Evolutionary conservation across 1,140 invertebrate genomes (phyloP).

Genomic region (Lasioglossum albipes): DNA sequence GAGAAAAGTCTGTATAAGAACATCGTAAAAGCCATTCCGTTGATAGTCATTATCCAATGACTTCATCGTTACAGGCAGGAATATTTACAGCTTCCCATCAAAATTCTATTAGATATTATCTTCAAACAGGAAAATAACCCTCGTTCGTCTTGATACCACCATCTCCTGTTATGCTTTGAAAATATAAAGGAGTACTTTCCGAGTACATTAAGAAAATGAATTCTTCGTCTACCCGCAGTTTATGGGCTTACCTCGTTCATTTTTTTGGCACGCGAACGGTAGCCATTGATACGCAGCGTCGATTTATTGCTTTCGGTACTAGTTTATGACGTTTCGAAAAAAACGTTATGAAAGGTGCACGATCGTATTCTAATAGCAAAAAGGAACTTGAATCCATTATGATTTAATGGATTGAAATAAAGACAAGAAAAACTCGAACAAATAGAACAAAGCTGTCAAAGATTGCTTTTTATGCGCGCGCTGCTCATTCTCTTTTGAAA

Average conservation of each 20-base stretch:
- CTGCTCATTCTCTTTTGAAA: no score
- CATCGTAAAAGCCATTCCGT: slow-evolving; percentile 27
- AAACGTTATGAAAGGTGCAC: background rate
- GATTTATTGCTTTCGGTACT: background rate
- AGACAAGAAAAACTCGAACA: no score
- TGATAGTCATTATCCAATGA: slow-evolving; percentile 37
- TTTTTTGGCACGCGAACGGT: background rate
- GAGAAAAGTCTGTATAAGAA: background rate
- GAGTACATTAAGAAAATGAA: background rate
- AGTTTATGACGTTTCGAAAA: background rate
- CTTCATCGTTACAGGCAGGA: slow-evolving; percentile 10
- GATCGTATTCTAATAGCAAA: background rate
- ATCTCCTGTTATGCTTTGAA: background rate
- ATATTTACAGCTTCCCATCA: slow-evolving; percentile 38
- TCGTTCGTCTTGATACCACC: background rate
- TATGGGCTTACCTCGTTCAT: background rate
- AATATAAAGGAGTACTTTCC: background rate
- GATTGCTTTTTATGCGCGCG: no score
- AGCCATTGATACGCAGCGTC: background rate
- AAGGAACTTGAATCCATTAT: no score
- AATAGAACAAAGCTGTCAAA: no score
- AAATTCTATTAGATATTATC: slow-evolving; percentile 28
- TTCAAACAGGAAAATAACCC: background rate
- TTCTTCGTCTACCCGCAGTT: background rate
- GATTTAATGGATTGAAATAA: no score